Conservation (phyloP, 1,140 invertebrate species). For the Lanistes nyassanus region DNA sequence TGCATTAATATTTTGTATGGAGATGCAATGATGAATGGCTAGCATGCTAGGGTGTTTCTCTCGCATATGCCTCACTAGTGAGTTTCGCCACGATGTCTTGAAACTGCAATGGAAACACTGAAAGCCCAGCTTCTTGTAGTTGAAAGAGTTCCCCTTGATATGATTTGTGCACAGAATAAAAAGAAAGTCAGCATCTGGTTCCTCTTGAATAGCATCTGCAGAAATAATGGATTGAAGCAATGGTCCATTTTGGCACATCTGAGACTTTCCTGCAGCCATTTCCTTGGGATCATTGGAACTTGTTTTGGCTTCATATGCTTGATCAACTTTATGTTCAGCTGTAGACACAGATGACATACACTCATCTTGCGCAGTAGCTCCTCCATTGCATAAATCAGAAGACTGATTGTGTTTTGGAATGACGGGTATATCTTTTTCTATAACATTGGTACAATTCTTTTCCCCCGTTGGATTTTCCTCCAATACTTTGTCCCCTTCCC, state of each 20-base stretch:
- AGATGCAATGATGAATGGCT: slow-evolving; percentile 33
- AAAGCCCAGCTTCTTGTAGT: slow-evolving; percentile 15
- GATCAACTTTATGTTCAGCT: not conserved
- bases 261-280: not conserved
- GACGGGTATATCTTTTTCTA: slow-evolving; percentile 6
- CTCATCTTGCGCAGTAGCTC: not conserved
- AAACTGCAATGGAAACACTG: slow-evolving; percentile 54
- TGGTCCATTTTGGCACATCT: not conserved
- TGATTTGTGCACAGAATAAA: slow-evolving; percentile 13
- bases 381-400: not conserved
- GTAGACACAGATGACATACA: not conserved
- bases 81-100: slow-evolving; percentile 44
- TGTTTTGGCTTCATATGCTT: not conserved
- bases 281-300: not conserved
- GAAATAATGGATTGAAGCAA: not conserved
- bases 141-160: slow-evolving; percentile 7
- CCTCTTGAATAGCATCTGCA: not conserved
- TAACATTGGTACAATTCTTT: not conserved
- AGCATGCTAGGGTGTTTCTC: slow-evolving; percentile 45
- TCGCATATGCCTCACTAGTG: slow-evolving; percentile 53
- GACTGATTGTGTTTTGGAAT: not conserved
- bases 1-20: slow-evolving; percentile 31
- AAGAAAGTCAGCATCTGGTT: slow-evolving; percentile 10
- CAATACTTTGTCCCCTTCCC: not conserved
- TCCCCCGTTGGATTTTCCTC: slow-evolving; percentile 6